phyloP scores from a whole-genome alignment of 2,888 invertebrate genomes.

The Lumbricus terrestris region DNA sequence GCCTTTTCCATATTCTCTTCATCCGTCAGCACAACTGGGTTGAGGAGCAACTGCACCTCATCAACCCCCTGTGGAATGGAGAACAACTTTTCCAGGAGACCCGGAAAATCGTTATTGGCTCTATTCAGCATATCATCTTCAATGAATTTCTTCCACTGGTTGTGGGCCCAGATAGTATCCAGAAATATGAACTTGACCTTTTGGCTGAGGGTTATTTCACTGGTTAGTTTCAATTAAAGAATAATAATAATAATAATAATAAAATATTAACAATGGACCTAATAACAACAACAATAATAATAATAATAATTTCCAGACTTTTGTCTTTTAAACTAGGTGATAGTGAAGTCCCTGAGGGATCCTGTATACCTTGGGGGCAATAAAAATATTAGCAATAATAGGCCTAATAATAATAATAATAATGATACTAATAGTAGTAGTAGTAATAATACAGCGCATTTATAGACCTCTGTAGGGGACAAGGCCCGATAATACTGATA shows the following conservation, averaged over 20 bases:
- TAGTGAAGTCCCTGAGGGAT: too few species aligned
- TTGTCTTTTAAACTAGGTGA: too few species aligned
- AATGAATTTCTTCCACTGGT: conserved; percentile 72
- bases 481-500: background rate
- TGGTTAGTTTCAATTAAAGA: conserved; percentile 20
- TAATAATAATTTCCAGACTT: too few species aligned
- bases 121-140: conserved; percentile 64
- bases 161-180: conserved; percentile 86
- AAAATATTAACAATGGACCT: too few species aligned
- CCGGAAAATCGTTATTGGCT: conserved; percentile 73
- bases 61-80: conserved; percentile 80
- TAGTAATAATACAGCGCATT: too few species aligned
- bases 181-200: conserved; percentile 81
- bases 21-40: conserved; percentile 77
- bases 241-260: background rate
- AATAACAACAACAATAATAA: too few species aligned
- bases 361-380: too few species aligned
- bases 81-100: conserved; percentile 47
- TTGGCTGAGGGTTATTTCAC: conserved; percentile 75
- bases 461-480: too few species aligned
- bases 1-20: conserved; percentile 78
- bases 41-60: conserved; percentile 72
- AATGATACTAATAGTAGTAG: too few species aligned
- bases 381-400: too few species aligned
- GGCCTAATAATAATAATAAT: too few species aligned